phyloP scores from a whole-genome alignment of 2,113 vertebrate species.

The Oncorhynchus mykiss region DNA sequence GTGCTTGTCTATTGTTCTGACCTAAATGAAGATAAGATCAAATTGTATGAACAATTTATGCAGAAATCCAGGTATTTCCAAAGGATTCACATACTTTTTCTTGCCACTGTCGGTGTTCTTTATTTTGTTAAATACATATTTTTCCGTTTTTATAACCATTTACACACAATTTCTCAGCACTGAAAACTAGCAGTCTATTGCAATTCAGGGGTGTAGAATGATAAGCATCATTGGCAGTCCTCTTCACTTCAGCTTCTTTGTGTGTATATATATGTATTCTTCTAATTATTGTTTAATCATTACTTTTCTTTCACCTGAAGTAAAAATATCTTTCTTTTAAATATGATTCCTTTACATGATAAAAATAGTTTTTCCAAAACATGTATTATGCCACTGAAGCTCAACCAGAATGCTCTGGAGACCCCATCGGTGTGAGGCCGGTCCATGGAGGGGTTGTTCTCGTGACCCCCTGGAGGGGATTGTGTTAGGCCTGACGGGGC shows the following conservation, averaged over 20 bases:
- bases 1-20: too few species aligned
- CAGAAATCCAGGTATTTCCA: too few species aligned
- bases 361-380: slow-evolving; percentile 95
- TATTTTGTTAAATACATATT: slow-evolving; percentile 67
- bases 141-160: slow-evolving; percentile 87
- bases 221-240: slow-evolving; percentile 84
- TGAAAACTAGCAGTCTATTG: slow-evolving; percentile 83
- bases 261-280: slow-evolving; percentile 41
- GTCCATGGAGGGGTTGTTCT: slow-evolving; percentile 38
- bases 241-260: slow-evolving; percentile 62
- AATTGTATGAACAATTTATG: too few species aligned
- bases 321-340: slow-evolving; percentile 95
- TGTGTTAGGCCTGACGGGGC: background rate
- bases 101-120: slow-evolving; percentile 48
- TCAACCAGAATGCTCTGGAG: slow-evolving; percentile 68
- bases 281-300: background rate
- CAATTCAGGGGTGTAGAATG: slow-evolving; percentile 83
- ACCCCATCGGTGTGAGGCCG: slow-evolving; percentile 30
- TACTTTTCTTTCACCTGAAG: slow-evolving; percentile 80
- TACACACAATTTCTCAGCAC: slow-evolving; percentile 89
- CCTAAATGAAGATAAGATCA: too few species aligned
- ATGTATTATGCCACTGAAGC: slow-evolving; percentile 79
- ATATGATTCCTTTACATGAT: slow-evolving; percentile 92
- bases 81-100: too few species aligned
- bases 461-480: background rate